Evolutionary conservation across 53 echinoderm and acorn worm genomes (phyloP), one percentile per base, ranked within the genome.

Genomic region (Henricia sp.): DNA sequence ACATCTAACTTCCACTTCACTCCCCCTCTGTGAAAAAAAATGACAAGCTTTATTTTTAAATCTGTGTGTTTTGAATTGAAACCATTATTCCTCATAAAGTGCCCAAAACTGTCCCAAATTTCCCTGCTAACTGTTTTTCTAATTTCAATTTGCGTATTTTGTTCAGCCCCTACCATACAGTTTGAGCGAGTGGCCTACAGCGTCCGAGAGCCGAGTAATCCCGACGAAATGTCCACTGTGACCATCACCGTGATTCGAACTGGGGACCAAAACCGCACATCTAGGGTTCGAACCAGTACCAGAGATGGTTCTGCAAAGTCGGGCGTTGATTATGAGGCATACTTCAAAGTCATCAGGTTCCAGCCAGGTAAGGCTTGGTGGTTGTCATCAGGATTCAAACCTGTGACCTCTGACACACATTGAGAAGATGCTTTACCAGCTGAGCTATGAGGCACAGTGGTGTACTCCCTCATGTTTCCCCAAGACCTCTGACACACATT

Each of bases 291-390:
- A 14, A 83, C 90, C 39, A 99, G 99, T 43, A 99, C 99, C 39
- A 71, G 99, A 30, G 99, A 99, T 50, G 99, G 99, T 6, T 99
- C 99, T 25, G 99, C 99, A 16, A 92, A 99, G 53, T 99, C 99
- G 3, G 99, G 99, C 1, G 83, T 95, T 3, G 99, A 99, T 78
- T 99, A 99, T 46, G 95, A 99, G 54, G 91, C 99, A 0, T 90
- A 95, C 74, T 99, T 95, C 35, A 92, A 95, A 28, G 52, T 99
- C n/a, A 87, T 99, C 3, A 77, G 82, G 1, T 95, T 99, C 82
- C 77, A 88, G 16, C 99, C 94, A 76, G 99, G 99, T 99, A 86
- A 59, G 82, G 27, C 0, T 3, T 0, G 14, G 21, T 32, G 24
- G 3, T 60, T n/a, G n/a, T n/a, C n/a, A n/a, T n/a, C n/a, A n/a